These are phyloP conservation scores for Pseudomugil gertrudae DNA, from an alignment of 2,797 vertebrate species.

Conservation along the genomic window DNA sequence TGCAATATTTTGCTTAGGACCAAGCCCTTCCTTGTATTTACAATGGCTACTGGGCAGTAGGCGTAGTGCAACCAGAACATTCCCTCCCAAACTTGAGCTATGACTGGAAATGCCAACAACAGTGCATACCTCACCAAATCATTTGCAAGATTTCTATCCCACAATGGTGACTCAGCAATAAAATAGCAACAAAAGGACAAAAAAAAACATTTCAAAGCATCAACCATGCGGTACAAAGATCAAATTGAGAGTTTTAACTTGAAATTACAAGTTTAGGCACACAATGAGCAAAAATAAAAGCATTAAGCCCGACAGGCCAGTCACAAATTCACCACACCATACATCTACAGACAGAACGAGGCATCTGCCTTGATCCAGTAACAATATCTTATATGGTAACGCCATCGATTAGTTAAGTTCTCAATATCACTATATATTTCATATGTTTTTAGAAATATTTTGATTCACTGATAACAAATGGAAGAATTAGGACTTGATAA, in stretches of 20 bases:
- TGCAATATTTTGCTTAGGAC: constrained; percentile 86
- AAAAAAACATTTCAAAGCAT: constrained; percentile 17
- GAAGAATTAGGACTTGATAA: background rate
- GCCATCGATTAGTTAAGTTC: background rate
- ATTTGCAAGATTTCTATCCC: constrained; percentile 28
- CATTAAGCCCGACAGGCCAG: background rate
- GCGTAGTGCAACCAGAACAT: constrained; percentile 61
- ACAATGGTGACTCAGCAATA: constrained; percentile 23
- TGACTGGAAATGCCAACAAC: constrained; percentile 63
- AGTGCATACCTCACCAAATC: constrained; percentile 35
- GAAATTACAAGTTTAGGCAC: constrained; percentile 30
- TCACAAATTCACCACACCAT: background rate
- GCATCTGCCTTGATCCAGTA: background rate
- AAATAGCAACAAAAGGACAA: background rate
- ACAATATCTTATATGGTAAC: constrained; percentile 42
- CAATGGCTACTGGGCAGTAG: constrained; percentile 74
- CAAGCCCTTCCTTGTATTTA: constrained; percentile 95
- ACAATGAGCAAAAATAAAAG: constrained; percentile 16
- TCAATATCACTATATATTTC: background rate
- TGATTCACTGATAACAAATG: background rate
- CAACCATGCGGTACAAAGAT: constrained; percentile 6
- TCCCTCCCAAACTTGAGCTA: constrained; percentile 49
- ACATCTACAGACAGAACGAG: background rate
- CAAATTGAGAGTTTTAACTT: constrained; percentile 8
- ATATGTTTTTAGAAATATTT: background rate